Evolutionary conservation across 2,113 vertebrate species (phyloP).

Genomic region (Lanius collurio): DNA sequence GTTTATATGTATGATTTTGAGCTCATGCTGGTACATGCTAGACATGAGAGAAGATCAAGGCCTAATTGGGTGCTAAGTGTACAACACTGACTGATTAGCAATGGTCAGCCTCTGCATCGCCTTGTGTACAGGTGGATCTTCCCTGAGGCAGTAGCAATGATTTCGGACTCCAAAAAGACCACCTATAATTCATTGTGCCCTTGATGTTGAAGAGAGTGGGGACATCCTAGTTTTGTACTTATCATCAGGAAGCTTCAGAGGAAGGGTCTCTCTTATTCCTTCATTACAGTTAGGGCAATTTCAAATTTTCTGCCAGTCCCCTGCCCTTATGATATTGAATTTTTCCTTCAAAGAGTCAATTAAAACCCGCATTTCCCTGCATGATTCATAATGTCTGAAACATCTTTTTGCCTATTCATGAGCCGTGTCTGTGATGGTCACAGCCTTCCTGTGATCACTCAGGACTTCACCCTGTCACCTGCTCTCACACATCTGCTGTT

Average conservation of each 20-base stretch:
- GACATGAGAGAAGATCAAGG: neutral
- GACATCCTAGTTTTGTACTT: neutral
- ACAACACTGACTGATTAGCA: accelerated
- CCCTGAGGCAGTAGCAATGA: neutral
- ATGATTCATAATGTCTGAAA: neutral
- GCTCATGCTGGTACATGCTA: neutral
- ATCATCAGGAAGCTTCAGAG: neutral
- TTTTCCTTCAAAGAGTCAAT: neutral
- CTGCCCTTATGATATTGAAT: neutral
- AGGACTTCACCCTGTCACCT: neutral
- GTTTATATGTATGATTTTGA: neutral
- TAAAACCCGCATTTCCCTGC: neutral
- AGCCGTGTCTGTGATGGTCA: neutral
- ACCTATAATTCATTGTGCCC: neutral
- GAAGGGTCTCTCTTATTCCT: neutral
- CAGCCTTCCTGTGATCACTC: neutral
- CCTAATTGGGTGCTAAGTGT: too few relatives aligned
- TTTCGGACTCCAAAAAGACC: neutral
- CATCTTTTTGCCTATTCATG: neutral
- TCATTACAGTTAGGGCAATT: neutral
- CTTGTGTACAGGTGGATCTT: neutral
- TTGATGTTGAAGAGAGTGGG: neutral
- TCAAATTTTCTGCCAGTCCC: neutral
- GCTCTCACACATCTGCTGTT: neutral
- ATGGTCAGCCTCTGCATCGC: neutral